phyloP scores from a whole-genome alignment of 2,113 vertebrate species.

The Nannobrachium achirus region DNA sequence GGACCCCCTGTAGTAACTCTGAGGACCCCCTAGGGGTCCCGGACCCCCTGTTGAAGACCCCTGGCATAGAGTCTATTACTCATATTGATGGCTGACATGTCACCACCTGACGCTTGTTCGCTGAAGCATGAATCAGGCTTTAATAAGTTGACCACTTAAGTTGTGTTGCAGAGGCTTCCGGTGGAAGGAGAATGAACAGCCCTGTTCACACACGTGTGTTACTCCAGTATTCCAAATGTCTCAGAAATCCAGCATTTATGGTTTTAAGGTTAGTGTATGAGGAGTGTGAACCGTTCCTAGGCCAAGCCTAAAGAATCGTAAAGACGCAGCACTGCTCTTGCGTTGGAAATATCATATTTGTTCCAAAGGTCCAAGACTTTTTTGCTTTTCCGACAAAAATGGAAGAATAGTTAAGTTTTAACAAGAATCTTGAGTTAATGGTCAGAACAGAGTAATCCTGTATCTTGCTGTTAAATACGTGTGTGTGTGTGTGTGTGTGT shows the following conservation, averaged over 20 bases:
- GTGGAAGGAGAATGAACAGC: slow-evolving; percentile 12
- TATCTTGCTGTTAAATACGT: slow-evolving; percentile 29
- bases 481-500: slow-evolving; percentile 5
- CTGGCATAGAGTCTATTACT: too few species aligned
- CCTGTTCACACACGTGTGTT: slow-evolving; percentile 5
- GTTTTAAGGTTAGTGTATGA: slow-evolving; percentile 47
- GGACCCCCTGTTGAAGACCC: too few species aligned
- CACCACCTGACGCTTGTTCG: too few species aligned
- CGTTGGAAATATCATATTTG: slow-evolving; percentile 38
- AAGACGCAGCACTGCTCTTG: slow-evolving; percentile 20
- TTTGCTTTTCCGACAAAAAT: slow-evolving; percentile 59
- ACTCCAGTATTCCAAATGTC: slow-evolving; percentile 8
- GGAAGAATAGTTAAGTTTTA: slow-evolving; percentile 44
- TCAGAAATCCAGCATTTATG: slow-evolving; percentile 48
- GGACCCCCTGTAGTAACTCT: too few species aligned
- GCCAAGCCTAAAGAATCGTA: slow-evolving; percentile 41
- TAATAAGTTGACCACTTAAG: slow-evolving; percentile 25
- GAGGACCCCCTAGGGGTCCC: too few species aligned
- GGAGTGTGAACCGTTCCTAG: slow-evolving; percentile 32
- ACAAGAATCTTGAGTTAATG: slow-evolving; percentile 23
- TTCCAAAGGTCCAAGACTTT: slow-evolving; percentile 26
- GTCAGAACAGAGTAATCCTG: background rate
- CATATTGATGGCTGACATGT: too few species aligned
- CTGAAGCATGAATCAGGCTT: too few species aligned
- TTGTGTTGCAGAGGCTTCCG: slow-evolving; percentile 12